A percentile compares a stretch with the other conserved stretches of the same genome.
Evolutionary conservation across 2,797 vertebrate species (phyloP).

Genomic region (Phalanger gymnotis): DNA sequence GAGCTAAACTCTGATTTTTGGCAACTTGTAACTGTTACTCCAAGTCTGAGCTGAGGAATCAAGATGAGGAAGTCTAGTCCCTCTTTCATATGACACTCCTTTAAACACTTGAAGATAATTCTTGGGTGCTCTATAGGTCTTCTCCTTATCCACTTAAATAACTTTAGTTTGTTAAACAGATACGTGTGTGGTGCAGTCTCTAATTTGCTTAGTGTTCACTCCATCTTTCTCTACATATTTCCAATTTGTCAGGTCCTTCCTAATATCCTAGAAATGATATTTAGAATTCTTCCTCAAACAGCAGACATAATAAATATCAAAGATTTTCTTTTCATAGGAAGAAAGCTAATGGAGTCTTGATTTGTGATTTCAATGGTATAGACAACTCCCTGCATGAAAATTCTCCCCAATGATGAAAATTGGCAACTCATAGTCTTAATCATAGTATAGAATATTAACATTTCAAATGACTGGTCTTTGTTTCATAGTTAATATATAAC

Average conservation of each 20-base stretch:
- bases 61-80: background rate
- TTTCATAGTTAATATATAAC: background rate
- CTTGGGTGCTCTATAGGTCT: background rate
- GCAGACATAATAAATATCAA: background rate
- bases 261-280: too few species aligned
- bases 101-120: background rate
- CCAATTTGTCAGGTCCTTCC: background rate
- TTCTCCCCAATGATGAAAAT: background rate
- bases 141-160: background rate
- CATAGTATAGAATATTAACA: background rate
- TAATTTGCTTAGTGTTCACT: background rate
- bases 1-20: background rate
- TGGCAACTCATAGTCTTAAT: too few species aligned
- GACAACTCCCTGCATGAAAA: background rate
- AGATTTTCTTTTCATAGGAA: background rate
- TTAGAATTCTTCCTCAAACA: background rate
- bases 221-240: background rate
- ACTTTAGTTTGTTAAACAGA: background rate
- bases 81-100: background rate
- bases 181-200: background rate
- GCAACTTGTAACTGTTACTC: background rate
- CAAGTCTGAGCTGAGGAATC: background rate
- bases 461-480: background rate
- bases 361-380: background rate
- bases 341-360: background rate